Evolutionary conservation across 2,797 vertebrate species (phyloP).

Genomic region (Pantherophis alleghaniensis): DNA sequence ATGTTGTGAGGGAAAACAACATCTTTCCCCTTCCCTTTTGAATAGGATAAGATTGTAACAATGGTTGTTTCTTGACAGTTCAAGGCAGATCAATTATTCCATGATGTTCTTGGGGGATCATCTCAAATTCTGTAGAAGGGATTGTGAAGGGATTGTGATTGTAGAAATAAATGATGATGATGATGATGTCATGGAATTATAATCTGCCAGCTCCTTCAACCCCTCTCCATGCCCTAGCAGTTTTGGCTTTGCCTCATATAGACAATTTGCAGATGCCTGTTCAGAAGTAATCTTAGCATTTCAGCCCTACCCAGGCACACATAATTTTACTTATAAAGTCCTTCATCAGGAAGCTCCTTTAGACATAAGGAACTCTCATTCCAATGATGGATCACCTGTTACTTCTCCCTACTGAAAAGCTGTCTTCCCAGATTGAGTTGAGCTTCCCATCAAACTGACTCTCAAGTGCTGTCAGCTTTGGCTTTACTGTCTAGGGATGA

Average conservation of each 20-base stretch:
- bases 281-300: not conserved
- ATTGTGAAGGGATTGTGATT: not conserved
- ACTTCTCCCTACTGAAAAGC: conserved; percentile 1
- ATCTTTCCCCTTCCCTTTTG: not conserved
- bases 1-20: not conserved
- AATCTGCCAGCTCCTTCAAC: not conserved
- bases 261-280: not conserved
- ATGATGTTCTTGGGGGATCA: not conserved
- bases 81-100: not conserved
- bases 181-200: not conserved
- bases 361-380: not conserved
- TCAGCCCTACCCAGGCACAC: not conserved
- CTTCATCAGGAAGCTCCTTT: conserved; percentile 9
- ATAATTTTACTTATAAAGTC: not conserved
- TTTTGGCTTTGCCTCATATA: not conserved
- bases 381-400: conserved; percentile 10
- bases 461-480: conserved; percentile 5
- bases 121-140: not conserved
- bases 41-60: not conserved
- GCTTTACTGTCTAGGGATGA: not conserved
- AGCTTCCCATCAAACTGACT: not conserved
- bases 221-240: too few relatives aligned
- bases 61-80: not conserved
- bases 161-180: not conserved
- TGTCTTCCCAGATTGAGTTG: not conserved